These are phyloP conservation scores for Onychomys torridus DNA, from an alignment of 2,797 vertebrate species.

Conservation along the genomic window DNA sequence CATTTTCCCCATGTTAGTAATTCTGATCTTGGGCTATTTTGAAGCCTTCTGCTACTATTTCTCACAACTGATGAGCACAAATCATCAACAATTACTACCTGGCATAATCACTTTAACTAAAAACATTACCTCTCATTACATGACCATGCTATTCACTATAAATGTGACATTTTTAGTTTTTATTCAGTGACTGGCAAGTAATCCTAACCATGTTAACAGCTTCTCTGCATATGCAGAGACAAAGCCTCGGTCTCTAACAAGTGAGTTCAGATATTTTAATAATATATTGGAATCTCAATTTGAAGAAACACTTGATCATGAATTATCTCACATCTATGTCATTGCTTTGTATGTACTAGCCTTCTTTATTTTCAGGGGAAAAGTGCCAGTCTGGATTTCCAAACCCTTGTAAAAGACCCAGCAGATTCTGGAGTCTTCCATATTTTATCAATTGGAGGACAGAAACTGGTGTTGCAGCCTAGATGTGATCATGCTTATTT, in stretches of 20 bases:
- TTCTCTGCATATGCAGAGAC: background rate
- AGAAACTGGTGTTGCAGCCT: background rate
- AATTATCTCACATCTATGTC: background rate
- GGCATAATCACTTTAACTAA: background rate
- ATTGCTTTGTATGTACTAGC: background rate
- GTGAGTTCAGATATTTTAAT: background rate
- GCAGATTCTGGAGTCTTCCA: background rate
- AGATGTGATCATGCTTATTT: background rate
- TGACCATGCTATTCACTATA: background rate
- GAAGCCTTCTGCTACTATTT: background rate
- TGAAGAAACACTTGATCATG: background rate
- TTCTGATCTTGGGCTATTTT: background rate
- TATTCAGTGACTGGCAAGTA: background rate
- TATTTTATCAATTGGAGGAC: background rate
- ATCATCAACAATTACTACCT: background rate
- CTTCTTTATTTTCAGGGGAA: background rate
- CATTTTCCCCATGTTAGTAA: too few species aligned
- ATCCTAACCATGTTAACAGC: background rate
- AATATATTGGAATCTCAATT: background rate
- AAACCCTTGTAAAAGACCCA: fast-evolving
- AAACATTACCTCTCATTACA: background rate
- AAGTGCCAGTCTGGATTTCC: background rate
- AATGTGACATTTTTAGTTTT: background rate
- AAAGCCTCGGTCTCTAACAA: background rate
- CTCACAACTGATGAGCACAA: background rate